Conservation (phyloP, 2,113 vertebrate species). For the Plestiodon gilberti region DNA sequence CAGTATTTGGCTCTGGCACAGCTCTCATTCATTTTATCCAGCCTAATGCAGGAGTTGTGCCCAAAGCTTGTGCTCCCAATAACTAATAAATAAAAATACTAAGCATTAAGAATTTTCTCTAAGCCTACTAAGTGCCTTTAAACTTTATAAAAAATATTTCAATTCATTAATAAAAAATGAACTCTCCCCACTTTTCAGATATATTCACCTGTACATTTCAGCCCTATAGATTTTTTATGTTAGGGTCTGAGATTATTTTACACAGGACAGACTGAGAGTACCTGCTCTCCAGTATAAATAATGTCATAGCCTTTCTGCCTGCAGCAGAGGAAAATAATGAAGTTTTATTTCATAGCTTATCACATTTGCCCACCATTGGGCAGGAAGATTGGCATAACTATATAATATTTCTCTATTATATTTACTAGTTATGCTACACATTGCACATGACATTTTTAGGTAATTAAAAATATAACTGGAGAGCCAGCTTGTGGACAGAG, state of each 20-base stretch:
- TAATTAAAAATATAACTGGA: not conserved
- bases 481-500: not conserved
- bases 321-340: not conserved
- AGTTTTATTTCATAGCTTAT: not conserved
- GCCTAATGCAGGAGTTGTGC: too few species aligned
- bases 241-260: not conserved
- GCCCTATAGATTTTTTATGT: not conserved
- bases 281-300: not conserved
- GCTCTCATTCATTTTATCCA: not conserved
- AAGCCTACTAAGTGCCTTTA: not conserved
- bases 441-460: not conserved
- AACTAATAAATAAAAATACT: not conserved
- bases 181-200: slow-evolving; percentile 21
- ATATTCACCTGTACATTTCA: not conserved
- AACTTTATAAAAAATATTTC: slow-evolving; percentile 6
- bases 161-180: slow-evolving; percentile 36
- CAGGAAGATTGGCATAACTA: not conserved
- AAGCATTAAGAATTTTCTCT: slow-evolving; percentile 1
- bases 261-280: not conserved
- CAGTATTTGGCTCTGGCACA: not conserved
- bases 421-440: not conserved
- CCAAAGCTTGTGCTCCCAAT: not conserved
- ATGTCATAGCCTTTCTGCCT: not conserved
- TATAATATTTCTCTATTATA: not conserved
- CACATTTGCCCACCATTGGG: not conserved